Conservation (phyloP, 2,888 invertebrate genomes). For the Coleophora deauratella region DNA sequence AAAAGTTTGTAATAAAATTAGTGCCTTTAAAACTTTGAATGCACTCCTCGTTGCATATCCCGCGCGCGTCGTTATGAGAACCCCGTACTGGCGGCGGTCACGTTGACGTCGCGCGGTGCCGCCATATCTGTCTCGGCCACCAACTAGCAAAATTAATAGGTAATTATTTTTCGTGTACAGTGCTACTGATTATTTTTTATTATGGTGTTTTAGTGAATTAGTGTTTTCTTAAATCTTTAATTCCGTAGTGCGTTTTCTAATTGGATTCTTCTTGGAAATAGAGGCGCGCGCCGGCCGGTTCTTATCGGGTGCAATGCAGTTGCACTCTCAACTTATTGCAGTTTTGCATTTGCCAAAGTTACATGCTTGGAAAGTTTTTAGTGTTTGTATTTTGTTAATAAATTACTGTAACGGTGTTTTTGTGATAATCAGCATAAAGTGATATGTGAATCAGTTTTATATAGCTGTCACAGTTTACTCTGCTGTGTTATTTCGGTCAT, state of each 20-base stretch:
- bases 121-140: constrained; percentile 80
- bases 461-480: constrained; percentile 60
- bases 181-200: constrained; percentile 45
- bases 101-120: constrained; percentile 78
- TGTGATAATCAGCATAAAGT: constrained; percentile 59
- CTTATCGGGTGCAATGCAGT: constrained; percentile 73
- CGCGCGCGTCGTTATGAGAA: constrained; percentile 87
- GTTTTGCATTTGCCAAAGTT: constrained; percentile 69
- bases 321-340: constrained; percentile 75
- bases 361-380: constrained; percentile 67
- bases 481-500: constrained; percentile 72
- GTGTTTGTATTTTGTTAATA: constrained; percentile 45
- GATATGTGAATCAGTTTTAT: constrained; percentile 54
- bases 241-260: constrained; percentile 49
- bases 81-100: constrained; percentile 81
- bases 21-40: constrained; percentile 70
- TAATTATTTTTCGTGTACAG: constrained; percentile 72
- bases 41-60: constrained; percentile 78
- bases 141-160: constrained; percentile 76
- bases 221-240: constrained; percentile 46
- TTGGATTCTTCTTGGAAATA: constrained; percentile 66
- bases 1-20: constrained; percentile 47
- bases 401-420: constrained; percentile 53
- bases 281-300: constrained; percentile 72
- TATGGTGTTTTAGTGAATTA: constrained; percentile 56